Percentiles rank a stretch among this genome's conserved stretches.
Conservation (phyloP, 2,797 vertebrate genomes). For the Parauchenoglanis punctatus region DNA sequence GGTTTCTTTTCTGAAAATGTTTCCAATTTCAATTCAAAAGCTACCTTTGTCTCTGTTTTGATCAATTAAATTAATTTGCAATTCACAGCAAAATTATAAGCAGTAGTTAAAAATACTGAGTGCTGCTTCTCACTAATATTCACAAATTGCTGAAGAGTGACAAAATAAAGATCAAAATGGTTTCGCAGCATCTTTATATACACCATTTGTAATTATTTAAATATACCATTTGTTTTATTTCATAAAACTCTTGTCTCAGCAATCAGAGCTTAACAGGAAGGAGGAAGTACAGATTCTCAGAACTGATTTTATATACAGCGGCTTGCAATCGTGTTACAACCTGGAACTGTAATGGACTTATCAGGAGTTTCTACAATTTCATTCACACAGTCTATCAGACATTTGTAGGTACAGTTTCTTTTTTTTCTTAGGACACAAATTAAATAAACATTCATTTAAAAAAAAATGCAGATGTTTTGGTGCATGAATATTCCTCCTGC, state of each 20-base stretch:
- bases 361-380: background rate
- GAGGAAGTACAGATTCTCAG: background rate
- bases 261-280: background rate
- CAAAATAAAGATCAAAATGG: background rate
- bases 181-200: background rate
- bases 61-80: background rate
- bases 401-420: background rate
- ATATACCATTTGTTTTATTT: background rate
- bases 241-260: background rate
- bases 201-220: background rate
- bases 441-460: background rate
- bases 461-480: background rate
- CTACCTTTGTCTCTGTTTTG: background rate
- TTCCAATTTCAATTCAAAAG: background rate
- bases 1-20: background rate
- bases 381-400: background rate
- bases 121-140: background rate
- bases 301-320: background rate
- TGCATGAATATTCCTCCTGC: background rate
- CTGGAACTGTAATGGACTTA: background rate
- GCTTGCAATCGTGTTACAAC: background rate
- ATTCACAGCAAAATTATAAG: background rate
- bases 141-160: background rate
- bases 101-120: background rate
- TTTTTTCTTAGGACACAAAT: background rate